A percentile compares a stretch with the other conserved stretches of the same genome.
phyloP scores from a whole-genome alignment of 2,888 invertebrate species.

The Drosophila sordidapex region DNA sequence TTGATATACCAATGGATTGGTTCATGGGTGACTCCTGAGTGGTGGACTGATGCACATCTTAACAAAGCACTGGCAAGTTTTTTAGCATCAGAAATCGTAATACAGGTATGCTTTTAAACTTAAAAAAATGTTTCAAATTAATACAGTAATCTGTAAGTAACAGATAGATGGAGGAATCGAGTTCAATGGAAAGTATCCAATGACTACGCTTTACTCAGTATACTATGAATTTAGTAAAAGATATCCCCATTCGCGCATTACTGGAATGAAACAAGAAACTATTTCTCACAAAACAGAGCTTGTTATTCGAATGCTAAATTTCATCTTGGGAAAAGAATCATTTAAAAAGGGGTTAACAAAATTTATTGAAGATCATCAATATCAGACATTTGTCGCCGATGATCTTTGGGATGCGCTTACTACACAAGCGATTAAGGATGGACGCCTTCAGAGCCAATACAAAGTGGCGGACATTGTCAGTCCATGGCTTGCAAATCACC shows the following conservation, averaged over 20 bases:
- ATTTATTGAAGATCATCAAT: constrained; percentile 89
- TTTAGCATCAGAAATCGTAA: constrained; percentile 89
- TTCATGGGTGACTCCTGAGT: constrained; percentile 90
- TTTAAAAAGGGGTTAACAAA: constrained; percentile 90
- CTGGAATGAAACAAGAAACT: constrained; percentile 90
- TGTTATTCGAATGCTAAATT: constrained; percentile 95
- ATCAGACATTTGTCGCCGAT: constrained; percentile 90
- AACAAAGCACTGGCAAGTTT: constrained; percentile 92
- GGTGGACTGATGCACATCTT: constrained; percentile 91
- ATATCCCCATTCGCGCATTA: constrained; percentile 91
- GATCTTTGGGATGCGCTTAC: constrained; percentile 92
- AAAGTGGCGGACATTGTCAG: constrained; percentile 90
- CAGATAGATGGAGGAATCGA: constrained; percentile 90
- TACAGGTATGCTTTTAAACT: constrained; percentile 86
- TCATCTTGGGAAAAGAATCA: constrained; percentile 91
- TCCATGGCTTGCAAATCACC: constrained; percentile 93
- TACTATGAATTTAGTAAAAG: constrained; percentile 93
- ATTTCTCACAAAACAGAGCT: constrained; percentile 91
- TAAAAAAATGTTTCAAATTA: neutral
- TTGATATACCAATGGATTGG: constrained; percentile 93
- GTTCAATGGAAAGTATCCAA: constrained; percentile 92
- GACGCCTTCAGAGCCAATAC: constrained; percentile 86
- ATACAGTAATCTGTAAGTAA: neutral
- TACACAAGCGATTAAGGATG: constrained; percentile 88
- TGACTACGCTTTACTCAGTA: constrained; percentile 91